Evolutionary conservation across 2,888 invertebrate genomes (phyloP), one percentile per base, ranked within the genome.

Genomic region (Coelinius sp.): DNA sequence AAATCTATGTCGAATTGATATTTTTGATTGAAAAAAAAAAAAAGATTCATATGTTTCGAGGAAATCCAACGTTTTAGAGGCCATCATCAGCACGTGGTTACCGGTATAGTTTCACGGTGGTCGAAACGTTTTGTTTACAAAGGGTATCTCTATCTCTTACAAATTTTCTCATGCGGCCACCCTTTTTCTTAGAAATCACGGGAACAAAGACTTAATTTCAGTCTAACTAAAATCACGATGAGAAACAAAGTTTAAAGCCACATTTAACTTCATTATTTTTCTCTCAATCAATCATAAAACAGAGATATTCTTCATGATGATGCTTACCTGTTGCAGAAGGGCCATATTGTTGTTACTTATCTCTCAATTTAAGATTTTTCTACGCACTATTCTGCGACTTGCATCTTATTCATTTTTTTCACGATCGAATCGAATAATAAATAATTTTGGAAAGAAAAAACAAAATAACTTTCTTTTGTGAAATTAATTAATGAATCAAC

Each of bases 301-400:
- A n/a, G n/a, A n/a, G n/a, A n/a, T n/a, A n/a, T n/a, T n/a, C n/a
- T n/a, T 41, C 10, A 52, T 20, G 8, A 49, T 12, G 7, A 20
- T 49, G 17, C 5, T 49, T 49, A 86, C 85, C 83, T 84, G 81
- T 82, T 82, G 82, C 79, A 82, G 77, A 66, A 81, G 73, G n/a
- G 81, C 79, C 63, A 82, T 75, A 85, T 85, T 85, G 68, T 75
- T 73, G 20, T 8, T 52, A 44, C 71, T 72, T 73, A 27, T 70
- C 62, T 53, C 31, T 62, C 66, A 24, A 52, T 67, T 52, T 22
- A 63, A 5, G 0, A 10, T 25, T 59, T 35, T 35, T 17, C n/a
- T 10, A 27, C 31, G 35, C 31, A 59, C 53, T 52, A 3, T 25
- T 22, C 4, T 0, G 12, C 10, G 14, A 35, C 14, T 27, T 35